Evolutionary conservation across 1,140 invertebrate species (phyloP).

Genomic region (Eumaeus atala): DNA sequence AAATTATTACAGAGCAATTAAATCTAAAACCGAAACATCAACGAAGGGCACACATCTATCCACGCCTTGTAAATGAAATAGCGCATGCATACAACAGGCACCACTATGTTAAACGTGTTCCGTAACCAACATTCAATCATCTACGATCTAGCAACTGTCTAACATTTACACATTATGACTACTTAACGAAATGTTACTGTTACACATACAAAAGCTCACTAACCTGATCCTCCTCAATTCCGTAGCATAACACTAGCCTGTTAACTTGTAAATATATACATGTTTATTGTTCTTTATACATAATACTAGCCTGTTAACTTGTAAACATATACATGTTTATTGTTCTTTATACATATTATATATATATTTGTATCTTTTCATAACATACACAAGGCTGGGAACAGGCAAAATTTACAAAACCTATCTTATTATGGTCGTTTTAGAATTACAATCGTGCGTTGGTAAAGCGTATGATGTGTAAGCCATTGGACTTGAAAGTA

Average conservation of each 20-base stretch:
- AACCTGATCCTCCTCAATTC: constrained; percentile 34
- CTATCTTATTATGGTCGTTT: too few species aligned
- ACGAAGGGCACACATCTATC: neutral
- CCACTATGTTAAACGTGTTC: neutral
- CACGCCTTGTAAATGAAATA: neutral
- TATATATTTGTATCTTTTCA: neutral
- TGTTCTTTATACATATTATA: neutral
- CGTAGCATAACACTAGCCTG: constrained; percentile 14
- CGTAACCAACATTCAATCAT: neutral
- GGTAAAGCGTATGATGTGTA: too few species aligned
- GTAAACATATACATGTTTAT: neutral
- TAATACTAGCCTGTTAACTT: too few species aligned
- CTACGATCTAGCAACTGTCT: neutral
- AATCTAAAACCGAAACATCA: neutral
- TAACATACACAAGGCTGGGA: neutral
- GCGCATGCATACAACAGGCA: neutral
- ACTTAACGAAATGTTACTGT: neutral
- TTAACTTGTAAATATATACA: constrained; percentile 9
- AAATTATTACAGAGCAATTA: too few species aligned
- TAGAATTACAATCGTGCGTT: too few species aligned
- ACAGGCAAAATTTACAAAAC: too few species aligned
- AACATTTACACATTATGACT: neutral
- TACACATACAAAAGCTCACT: constrained; percentile 30
- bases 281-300: neutral
- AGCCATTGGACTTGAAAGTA: too few species aligned